Evolutionary conservation across 1,140 invertebrate species (phyloP).

Genomic region (Drosophila elegans): DNA sequence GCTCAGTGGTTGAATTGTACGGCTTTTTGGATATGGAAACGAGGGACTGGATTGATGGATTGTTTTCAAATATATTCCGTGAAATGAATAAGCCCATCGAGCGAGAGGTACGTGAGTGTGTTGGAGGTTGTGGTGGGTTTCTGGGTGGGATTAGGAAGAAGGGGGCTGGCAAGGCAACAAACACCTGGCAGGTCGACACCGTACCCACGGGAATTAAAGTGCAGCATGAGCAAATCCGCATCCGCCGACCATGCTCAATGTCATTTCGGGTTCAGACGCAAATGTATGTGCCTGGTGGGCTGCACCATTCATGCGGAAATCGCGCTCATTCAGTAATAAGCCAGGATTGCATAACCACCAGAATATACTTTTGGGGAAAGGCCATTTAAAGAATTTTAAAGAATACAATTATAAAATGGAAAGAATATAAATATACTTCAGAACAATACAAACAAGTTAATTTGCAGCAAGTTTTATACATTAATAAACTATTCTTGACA

Average conservation of each 20-base stretch:
- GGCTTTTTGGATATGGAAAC: conserved; percentile 94
- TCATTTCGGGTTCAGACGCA: conserved; percentile 31
- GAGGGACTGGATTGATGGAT: conserved; percentile 96
- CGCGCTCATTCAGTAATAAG: conserved; percentile 71
- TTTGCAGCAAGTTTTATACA: no score
- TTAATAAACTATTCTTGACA: no score
- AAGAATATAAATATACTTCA: no score
- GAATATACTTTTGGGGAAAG: neutral
- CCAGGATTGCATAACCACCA: conserved; percentile 58
- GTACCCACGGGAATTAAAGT: conserved; percentile 55
- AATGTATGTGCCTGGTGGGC: conserved; percentile 29
- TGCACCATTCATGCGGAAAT: conserved; percentile 70
- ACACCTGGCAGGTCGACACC: conserved; percentile 25
- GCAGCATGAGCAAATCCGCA: conserved; percentile 50
- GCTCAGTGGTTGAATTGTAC: conserved; percentile 94
- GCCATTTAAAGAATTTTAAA: no score
- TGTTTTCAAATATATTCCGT: conserved; percentile 95
- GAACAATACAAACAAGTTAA: no score
- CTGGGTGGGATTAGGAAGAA: conserved; percentile 10
- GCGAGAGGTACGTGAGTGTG: conserved; percentile 82
- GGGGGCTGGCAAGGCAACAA: neutral
- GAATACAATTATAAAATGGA: no score
- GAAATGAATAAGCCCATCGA: conserved; percentile 93
- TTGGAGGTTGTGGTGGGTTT: neutral
- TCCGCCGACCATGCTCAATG: conserved; percentile 23